Evolutionary conservation across 2,113 vertebrate genomes (phyloP).

Genomic region (Pungitius pungitius): DNA sequence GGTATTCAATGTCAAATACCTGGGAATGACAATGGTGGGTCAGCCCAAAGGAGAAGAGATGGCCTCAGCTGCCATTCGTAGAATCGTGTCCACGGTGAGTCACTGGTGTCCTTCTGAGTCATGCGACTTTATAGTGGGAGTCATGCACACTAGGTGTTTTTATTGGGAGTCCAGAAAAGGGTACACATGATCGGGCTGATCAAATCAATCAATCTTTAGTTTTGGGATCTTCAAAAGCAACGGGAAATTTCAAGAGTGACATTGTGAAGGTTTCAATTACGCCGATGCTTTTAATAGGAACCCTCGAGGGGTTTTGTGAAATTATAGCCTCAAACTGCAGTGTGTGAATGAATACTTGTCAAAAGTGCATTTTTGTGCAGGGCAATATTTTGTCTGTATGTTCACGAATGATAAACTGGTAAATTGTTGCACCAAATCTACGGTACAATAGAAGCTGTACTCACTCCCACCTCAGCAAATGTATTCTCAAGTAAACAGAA

Average conservation of each 20-base stretch:
- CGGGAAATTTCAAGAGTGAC: constrained; percentile 4
- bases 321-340: constrained; percentile 34
- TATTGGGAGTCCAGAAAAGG: too few relatives aligned
- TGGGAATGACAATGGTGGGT: constrained; percentile 91
- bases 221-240: not conserved
- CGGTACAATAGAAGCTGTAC: not conserved
- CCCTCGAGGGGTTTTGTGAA: constrained; percentile 29
- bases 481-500: not conserved
- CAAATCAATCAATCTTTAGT: not conserved
- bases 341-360: not conserved
- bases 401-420: not conserved
- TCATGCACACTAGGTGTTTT: not conserved
- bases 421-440: not conserved
- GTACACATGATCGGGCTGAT: not conserved
- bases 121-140: not conserved
- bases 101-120: not conserved
- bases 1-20: constrained; percentile 90
- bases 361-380: not conserved
- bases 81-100: constrained; percentile 87
- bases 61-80: constrained; percentile 88
- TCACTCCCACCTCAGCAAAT: not conserved
- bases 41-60: constrained; percentile 93
- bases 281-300: constrained; percentile 43
- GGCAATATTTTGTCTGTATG: not conserved
- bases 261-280: constrained; percentile 42